phyloP scores from a whole-genome alignment of 2,113 vertebrate species.

The Geococcyx californianus region DNA sequence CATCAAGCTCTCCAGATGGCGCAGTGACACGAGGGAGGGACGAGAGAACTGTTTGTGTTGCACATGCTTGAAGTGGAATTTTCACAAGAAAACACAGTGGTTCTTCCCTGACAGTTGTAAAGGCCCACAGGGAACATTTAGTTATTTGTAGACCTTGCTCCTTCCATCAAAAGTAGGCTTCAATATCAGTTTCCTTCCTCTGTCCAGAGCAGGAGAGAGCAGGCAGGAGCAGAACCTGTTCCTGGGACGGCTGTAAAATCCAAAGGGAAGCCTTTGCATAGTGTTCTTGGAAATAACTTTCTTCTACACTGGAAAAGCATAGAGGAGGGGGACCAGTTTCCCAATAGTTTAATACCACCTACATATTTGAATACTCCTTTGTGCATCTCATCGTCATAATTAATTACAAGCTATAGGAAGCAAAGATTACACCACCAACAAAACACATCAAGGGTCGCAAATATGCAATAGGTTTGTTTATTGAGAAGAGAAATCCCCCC shows the following conservation, averaged over 20 bases:
- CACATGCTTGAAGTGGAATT: neutral
- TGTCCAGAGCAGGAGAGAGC: neutral
- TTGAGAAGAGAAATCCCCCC: neutral
- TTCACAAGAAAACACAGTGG: neutral
- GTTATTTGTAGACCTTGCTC: neutral
- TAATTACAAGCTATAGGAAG: neutral
- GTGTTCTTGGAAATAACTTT: neutral
- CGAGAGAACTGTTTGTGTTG: fast-evolving
- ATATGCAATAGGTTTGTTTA: neutral
- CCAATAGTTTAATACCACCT: neutral
- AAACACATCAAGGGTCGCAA: neutral
- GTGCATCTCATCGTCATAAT: neutral
- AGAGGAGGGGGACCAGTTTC: neutral
- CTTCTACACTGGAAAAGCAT: neutral
- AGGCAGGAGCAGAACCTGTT: neutral
- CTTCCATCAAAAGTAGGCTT: neutral
- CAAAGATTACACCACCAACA: neutral
- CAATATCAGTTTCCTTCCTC: neutral
- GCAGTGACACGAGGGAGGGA: neutral
- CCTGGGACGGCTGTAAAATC: neutral
- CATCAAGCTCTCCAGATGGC: neutral
- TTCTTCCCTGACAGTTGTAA: neutral
- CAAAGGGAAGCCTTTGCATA: neutral
- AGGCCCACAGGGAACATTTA: neutral
- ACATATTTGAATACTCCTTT: neutral